Conservation (phyloP, 2,113 vertebrate species). For the Silurus asotus region DNA sequence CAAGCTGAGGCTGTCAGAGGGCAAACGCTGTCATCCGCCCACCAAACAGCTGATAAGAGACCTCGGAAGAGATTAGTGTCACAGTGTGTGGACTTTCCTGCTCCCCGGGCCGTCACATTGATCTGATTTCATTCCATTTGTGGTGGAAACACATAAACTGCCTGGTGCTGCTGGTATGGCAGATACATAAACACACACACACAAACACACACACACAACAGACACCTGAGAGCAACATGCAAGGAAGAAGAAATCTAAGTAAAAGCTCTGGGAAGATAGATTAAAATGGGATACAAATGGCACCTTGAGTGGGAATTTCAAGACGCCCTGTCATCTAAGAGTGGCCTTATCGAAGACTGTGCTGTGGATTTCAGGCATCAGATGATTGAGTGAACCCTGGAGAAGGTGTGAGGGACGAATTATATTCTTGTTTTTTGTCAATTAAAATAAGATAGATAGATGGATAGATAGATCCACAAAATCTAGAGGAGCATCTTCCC, state of each 20-base stretch:
- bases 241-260: slow-evolving; percentile 54
- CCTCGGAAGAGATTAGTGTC: slow-evolving; percentile 46
- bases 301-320: slow-evolving; percentile 57
- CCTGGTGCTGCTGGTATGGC: not conserved
- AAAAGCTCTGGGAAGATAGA: slow-evolving; percentile 62
- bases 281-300: slow-evolving; percentile 60
- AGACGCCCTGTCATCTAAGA: slow-evolving; percentile 45
- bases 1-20: slow-evolving; percentile 42
- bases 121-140: slow-evolving; percentile 40
- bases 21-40: slow-evolving; percentile 21
- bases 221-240: slow-evolving; percentile 40
- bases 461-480: too few species aligned
- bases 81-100: slow-evolving; percentile 35
- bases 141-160: slow-evolving; percentile 28
- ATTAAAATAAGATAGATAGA: not conserved
- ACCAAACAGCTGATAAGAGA: slow-evolving; percentile 43
- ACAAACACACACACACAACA: slow-evolving; percentile 18
- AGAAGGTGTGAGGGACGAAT: not conserved
- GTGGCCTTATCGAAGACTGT: slow-evolving; percentile 44
- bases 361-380: slow-evolving; percentile 17
- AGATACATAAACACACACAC: not conserved
- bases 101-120: slow-evolving; percentile 38
- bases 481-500: too few species aligned
- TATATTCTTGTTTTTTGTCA: not conserved
- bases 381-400: slow-evolving; percentile 1